phyloP scores from a whole-genome alignment of 2,113 vertebrate species.

The Lota lota region DNA sequence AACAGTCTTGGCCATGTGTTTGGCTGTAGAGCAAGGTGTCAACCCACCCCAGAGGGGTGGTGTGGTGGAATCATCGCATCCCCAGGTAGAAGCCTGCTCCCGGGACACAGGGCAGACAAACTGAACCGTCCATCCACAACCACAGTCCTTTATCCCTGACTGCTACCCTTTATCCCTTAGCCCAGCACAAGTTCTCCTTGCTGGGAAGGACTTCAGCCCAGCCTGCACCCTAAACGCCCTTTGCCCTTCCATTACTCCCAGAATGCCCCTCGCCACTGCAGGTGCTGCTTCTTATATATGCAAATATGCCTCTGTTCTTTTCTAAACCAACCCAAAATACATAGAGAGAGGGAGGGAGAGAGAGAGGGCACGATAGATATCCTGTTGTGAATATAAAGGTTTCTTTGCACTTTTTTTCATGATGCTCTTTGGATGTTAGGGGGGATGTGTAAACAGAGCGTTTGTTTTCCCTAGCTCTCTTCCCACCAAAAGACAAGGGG shows the following conservation, averaged over 20 bases:
- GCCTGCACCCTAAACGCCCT: conserved; percentile 2
- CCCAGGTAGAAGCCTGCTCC: conserved; percentile 41
- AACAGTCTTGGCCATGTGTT: conserved; percentile 38
- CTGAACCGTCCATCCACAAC: conserved; percentile 31
- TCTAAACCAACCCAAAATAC: conserved; percentile 55
- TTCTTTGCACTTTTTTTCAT: conserved; percentile 61
- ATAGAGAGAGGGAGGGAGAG: conserved; percentile 32
- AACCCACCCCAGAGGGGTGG: conserved; percentile 31
- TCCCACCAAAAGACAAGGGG: conserved; percentile 36
- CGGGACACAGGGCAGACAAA: conserved; percentile 35
- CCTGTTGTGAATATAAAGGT: conserved; percentile 44
- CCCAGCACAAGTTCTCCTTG: conserved; percentile 33
- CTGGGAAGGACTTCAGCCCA: conserved; percentile 25
- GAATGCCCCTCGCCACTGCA: conserved; percentile 63
- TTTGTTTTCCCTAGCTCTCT: conserved; percentile 20
- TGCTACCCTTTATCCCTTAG: conserved; percentile 27
- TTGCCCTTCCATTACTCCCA: conserved; percentile 18
- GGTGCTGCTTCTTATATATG: conserved; percentile 82
- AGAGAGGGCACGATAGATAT: conserved; percentile 11
- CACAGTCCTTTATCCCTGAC: neutral
- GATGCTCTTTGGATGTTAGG: conserved; percentile 27
- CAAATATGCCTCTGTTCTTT: conserved; percentile 73
- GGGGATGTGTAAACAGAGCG: conserved; percentile 20
- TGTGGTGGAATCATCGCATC: conserved; percentile 23
- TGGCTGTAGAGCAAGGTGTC: conserved; percentile 55